Percentiles rank a stretch among this genome's conserved stretches.
Conservation (phyloP, 2,888 invertebrate species). For the Ormyrus rosae region DNA sequence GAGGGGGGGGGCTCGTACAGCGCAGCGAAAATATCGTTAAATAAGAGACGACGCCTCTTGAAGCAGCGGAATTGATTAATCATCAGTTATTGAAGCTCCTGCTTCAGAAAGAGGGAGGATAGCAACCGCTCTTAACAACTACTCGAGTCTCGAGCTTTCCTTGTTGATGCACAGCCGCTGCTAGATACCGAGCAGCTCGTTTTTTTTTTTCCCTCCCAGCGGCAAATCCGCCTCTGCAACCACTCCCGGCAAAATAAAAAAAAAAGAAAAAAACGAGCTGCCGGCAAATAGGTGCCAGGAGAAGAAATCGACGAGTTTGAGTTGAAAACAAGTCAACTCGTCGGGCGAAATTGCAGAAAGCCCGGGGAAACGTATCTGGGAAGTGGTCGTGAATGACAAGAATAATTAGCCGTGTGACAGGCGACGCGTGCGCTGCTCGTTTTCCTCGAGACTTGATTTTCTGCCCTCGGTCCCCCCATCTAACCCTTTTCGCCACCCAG, state of each 20-base stretch:
- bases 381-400: not conserved
- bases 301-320: not conserved
- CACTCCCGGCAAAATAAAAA: no score
- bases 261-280: no score
- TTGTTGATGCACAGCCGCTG: not conserved
- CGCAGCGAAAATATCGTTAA: not conserved
- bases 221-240: no score
- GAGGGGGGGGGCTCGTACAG: not conserved
- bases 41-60: not conserved
- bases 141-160: not conserved
- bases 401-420: not conserved
- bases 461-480: no score
- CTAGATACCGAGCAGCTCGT: no score
- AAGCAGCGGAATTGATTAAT: slow-evolving; percentile 23
- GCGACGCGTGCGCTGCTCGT: no score
- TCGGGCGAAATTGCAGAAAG: not conserved
- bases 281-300: not conserved
- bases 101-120: not conserved
- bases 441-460: no score
- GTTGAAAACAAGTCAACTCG: not conserved
- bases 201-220: no score
- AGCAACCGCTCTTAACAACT: slow-evolving; percentile 10
- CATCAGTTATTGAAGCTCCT: not conserved
- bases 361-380: not conserved
- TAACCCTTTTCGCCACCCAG: no score